These are phyloP conservation scores for Craniophora ligustri DNA, from an alignment of 2,888 invertebrate species.

Conservation along the genomic window DNA sequence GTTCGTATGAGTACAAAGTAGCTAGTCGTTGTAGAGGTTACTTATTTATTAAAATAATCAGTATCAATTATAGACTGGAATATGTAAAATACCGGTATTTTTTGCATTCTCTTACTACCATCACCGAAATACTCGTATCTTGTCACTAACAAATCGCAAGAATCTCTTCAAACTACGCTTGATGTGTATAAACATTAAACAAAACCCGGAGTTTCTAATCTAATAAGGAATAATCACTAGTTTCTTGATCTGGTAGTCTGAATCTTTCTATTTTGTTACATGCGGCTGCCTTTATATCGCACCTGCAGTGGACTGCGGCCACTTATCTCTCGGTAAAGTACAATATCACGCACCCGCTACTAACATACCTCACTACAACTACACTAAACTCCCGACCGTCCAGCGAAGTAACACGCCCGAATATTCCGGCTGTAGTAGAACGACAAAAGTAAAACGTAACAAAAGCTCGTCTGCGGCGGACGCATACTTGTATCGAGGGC, in stretches of 20 bases:
- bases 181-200: constrained; percentile 37
- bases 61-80: constrained; percentile 22
- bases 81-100: constrained; percentile 33
- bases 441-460: constrained; percentile 82
- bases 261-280: constrained; percentile 88
- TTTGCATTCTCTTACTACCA: constrained; percentile 53
- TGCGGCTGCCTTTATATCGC: constrained; percentile 89
- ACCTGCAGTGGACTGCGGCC: constrained; percentile 90
- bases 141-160: constrained; percentile 62
- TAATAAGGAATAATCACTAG: constrained; percentile 17
- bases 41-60: constrained; percentile 50
- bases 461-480: constrained; percentile 86
- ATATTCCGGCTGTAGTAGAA: constrained; percentile 68
- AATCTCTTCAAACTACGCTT: constrained; percentile 50
- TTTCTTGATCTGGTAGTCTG: constrained; percentile 66
- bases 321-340: constrained; percentile 91
- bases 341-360: constrained; percentile 90
- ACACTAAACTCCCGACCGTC: constrained; percentile 76
- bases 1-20: constrained; percentile 79
- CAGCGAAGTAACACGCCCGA: constrained; percentile 80
- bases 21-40: constrained; percentile 76
- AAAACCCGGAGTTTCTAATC: constrained; percentile 31
- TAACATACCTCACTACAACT: constrained; percentile 84
- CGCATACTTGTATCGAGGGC: constrained; percentile 73
- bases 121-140: constrained; percentile 43